These are phyloP conservation scores for Trichomalopsis sarcophagae DNA, from an alignment of 1,140 invertebrate genomes.

Conservation along the genomic window DNA sequence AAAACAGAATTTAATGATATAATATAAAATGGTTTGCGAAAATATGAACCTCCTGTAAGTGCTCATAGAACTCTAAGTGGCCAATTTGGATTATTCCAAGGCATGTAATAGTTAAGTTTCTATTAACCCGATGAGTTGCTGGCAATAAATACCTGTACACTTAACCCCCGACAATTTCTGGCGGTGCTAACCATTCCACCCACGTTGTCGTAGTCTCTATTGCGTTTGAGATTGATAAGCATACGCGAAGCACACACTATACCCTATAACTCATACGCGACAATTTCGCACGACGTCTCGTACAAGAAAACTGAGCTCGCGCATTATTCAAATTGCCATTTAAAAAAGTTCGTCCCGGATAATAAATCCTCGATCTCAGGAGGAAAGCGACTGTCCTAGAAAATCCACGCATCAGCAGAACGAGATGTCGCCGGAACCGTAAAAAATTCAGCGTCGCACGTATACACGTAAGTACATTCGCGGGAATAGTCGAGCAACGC, in stretches of 20 bases:
- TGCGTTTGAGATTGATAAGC: background rate
- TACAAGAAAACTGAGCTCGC: background rate
- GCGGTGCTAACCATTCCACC: background rate
- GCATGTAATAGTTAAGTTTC: slow-evolving; percentile 3
- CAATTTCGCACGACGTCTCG: background rate
- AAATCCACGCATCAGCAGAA: background rate
- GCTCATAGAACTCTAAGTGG: background rate
- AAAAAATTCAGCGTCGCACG: background rate
- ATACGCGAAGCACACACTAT: background rate
- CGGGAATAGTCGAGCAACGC: background rate
- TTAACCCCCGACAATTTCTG: background rate
- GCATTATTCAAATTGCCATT: background rate
- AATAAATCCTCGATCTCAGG: background rate
- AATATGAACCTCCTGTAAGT: too few relatives aligned
- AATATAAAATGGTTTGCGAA: too few relatives aligned
- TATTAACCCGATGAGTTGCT: background rate
- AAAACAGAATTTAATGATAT: too few relatives aligned
- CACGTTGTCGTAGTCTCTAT: background rate
- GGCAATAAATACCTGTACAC: background rate
- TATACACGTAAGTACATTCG: background rate
- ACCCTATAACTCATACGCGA: background rate
- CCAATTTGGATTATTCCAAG: background rate
- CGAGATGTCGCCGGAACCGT: background rate
- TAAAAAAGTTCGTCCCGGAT: background rate
- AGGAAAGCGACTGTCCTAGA: background rate